Percentiles rank a stretch among this genome's conserved stretches.
phyloP scores from a whole-genome alignment of 2,888 invertebrate genomes.

The Nebria salina region DNA sequence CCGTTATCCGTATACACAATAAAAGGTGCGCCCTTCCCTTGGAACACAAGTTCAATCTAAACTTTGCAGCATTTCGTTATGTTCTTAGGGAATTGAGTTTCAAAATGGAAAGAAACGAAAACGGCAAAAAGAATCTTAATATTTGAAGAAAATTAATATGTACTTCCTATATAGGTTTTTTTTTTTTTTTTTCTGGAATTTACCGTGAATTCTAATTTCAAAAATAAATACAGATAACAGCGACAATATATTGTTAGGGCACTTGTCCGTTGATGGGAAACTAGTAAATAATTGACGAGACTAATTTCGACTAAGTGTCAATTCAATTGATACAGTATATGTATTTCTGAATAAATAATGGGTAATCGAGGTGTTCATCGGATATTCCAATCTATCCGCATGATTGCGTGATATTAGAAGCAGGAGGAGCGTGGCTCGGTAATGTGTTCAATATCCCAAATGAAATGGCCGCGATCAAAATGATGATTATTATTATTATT shows the following conservation, averaged over 20 bases:
- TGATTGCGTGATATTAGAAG: background rate
- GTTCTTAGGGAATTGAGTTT: conserved; percentile 46
- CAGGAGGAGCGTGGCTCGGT: background rate
- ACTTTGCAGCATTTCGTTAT: conserved; percentile 46
- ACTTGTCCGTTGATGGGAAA: background rate
- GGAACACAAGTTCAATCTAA: conserved; percentile 43
- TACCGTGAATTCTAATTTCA: background rate
- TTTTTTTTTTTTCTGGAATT: conserved; percentile 17
- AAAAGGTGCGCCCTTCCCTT: background rate
- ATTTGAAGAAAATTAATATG: conserved; percentile 45
- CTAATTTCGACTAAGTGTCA: background rate
- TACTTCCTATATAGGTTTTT: conserved; percentile 18
- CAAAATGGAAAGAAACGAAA: conserved; percentile 28
- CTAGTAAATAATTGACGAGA: background rate
- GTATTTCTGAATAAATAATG: background rate
- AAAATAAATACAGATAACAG: background rate
- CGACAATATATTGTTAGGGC: background rate
- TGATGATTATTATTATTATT: background rate
- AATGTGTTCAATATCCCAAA: conserved; percentile 1
- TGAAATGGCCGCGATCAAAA: background rate
- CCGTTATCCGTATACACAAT: background rate
- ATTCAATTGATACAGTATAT: background rate
- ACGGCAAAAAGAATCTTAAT: conserved; percentile 1
- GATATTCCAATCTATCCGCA: background rate
- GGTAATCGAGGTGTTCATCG: background rate